phyloP scores from a whole-genome alignment of 2,113 vertebrate genomes.

The Scalopus aquaticus region DNA sequence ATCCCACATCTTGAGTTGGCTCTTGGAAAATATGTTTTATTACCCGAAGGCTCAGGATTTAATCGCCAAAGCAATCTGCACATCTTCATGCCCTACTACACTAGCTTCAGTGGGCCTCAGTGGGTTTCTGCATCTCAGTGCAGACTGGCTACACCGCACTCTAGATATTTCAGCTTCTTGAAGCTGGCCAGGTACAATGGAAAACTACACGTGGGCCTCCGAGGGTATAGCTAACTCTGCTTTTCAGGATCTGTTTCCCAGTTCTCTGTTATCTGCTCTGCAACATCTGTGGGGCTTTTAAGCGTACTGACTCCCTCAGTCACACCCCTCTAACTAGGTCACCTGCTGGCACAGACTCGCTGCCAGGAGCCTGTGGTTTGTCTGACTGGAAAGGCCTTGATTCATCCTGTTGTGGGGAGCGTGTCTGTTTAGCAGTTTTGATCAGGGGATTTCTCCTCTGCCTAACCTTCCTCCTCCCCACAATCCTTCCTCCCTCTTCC shows the following conservation, averaged over 20 bases:
- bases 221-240: background rate
- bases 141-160: background rate
- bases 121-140: background rate
- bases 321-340: slow-evolving; percentile 71
- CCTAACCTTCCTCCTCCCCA: slow-evolving; percentile 33
- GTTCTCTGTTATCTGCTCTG: slow-evolving; percentile 33
- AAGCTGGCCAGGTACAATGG: background rate
- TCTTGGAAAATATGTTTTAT: slow-evolving; percentile 37
- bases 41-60: slow-evolving; percentile 22
- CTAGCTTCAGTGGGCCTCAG: background rate
- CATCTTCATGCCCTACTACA: background rate
- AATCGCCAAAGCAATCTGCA: slow-evolving; percentile 20
- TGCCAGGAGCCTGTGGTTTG: slow-evolving; percentile 73
- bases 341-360: slow-evolving; percentile 56
- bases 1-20: slow-evolving; percentile 11
- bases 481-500: background rate
- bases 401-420: slow-evolving; percentile 72
- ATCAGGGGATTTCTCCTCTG: slow-evolving; percentile 40
- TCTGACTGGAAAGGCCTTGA: slow-evolving; percentile 71
- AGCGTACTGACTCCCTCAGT: slow-evolving; percentile 35
- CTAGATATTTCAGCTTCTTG: slow-evolving; percentile 14
- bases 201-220: background rate
- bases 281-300: slow-evolving; percentile 43
- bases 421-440: slow-evolving; percentile 63
- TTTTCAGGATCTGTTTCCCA: background rate